Conservation (phyloP, 2,113 vertebrate species). For the Rhinolophus sinicus region DNA sequence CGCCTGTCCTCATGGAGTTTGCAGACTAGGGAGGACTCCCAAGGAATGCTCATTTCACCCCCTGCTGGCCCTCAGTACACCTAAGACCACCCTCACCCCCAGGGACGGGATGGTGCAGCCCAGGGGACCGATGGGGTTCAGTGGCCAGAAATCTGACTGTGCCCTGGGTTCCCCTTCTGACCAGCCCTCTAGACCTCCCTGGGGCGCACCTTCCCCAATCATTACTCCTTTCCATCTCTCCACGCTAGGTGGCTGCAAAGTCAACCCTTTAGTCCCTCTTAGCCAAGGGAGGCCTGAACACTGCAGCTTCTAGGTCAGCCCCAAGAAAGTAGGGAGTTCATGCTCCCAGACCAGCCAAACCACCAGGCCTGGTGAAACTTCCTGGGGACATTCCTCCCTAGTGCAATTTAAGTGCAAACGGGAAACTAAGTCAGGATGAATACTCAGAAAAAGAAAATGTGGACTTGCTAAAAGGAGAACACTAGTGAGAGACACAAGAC, state of each 20-base stretch:
- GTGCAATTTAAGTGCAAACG: neutral
- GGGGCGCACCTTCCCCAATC: neutral
- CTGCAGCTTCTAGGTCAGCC: neutral
- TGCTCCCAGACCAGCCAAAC: neutral
- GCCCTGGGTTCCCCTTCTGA: neutral
- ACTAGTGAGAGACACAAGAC: neutral
- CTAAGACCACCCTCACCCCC: neutral
- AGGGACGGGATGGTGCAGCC: neutral
- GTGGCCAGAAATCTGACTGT: neutral
- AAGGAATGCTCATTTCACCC: neutral
- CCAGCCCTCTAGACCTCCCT: neutral
- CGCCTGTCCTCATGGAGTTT: neutral
- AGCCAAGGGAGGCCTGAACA: neutral
- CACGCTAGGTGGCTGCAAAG: neutral
- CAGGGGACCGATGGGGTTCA: neutral
- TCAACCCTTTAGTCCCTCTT: neutral
- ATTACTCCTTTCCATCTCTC: neutral
- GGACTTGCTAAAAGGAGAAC: neutral
- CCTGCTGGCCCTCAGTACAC: neutral
- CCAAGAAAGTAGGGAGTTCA: neutral
- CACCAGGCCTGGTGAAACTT: rapidly evolving
- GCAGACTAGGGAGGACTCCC: neutral
- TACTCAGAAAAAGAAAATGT: neutral
- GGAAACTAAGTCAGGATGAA: neutral
- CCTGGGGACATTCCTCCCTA: neutral